Conservation (phyloP, 37 sponge, comb jelly and placozoan genomes). For the Amphimedon queenslandica region DNA sequence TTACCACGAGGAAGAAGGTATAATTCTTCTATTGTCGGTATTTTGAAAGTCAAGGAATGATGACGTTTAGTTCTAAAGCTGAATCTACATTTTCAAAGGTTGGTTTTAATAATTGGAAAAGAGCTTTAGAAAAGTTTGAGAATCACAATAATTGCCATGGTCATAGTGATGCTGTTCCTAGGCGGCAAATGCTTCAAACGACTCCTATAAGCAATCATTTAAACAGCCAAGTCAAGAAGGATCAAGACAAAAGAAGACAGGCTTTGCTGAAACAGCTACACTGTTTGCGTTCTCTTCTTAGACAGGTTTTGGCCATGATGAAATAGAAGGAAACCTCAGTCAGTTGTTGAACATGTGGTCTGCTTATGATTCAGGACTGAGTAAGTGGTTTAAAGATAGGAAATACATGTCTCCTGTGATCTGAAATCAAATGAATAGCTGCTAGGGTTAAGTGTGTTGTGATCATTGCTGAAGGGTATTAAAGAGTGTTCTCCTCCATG, state of each 20-base stretch:
- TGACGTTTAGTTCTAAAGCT: constrained; percentile 47
- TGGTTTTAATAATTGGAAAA: constrained; percentile 44
- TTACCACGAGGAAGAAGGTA: constrained; percentile 31
- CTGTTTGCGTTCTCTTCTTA: constrained; percentile 35
- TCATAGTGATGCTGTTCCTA: constrained; percentile 47
- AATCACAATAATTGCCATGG: constrained; percentile 34
- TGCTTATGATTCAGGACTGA: not conserved
- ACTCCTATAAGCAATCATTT: constrained; percentile 24
- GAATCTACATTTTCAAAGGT: constrained; percentile 37
- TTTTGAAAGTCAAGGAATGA: constrained; percentile 25
- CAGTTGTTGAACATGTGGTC: constrained; percentile 17
- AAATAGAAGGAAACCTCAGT: constrained; percentile 45
- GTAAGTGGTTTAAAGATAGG: constrained; percentile 2
- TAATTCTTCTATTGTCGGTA: constrained; percentile 48
- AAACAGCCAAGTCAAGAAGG: constrained; percentile 12
- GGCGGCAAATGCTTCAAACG: constrained; percentile 26
- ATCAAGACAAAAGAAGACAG: constrained; percentile 33
- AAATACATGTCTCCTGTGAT: constrained; percentile 27
- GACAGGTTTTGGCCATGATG: constrained; percentile 52
- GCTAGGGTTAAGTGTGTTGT: not conserved
- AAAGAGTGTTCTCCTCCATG: constrained; percentile 6
- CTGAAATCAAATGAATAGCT: constrained; percentile 3
- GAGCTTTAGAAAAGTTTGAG: constrained; percentile 32
- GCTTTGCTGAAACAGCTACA: constrained; percentile 40
- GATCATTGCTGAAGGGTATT: constrained; percentile 1